phyloP scores from a whole-genome alignment of 2,797 vertebrate species.

The Acrossocheilus wenchowensis region DNA sequence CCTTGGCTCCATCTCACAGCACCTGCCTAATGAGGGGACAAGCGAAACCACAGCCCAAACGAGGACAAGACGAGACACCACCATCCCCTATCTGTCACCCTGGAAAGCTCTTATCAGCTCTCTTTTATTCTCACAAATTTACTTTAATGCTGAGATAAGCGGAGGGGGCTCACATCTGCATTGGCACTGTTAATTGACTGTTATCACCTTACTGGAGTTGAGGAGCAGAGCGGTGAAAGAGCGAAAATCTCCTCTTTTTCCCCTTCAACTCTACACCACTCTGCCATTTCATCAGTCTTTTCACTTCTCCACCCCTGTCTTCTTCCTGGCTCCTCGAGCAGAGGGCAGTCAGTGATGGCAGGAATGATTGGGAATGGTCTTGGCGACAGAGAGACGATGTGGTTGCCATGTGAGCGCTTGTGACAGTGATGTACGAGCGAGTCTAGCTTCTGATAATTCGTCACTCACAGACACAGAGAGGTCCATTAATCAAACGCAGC shows the following conservation, averaged over 20 bases:
- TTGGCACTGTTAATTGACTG: conserved; percentile 43
- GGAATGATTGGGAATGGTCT: conserved; percentile 55
- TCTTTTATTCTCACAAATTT: conserved; percentile 60
- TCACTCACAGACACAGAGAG: conserved; percentile 77
- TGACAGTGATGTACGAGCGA: conserved; percentile 80
- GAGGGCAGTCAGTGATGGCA: conserved; percentile 70
- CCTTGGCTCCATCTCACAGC: conserved; percentile 51
- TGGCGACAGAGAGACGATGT: conserved; percentile 59
- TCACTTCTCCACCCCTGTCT: conserved; percentile 31
- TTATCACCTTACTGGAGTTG: conserved; percentile 22
- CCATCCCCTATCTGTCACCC: conserved; percentile 57
- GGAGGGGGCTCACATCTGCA: conserved; percentile 23
- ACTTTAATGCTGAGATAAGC: conserved; percentile 60
- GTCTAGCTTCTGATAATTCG: conserved; percentile 77
- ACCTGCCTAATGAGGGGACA: conserved; percentile 69
- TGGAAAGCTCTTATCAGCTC: conserved; percentile 59
- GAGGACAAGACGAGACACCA: conserved; percentile 3
- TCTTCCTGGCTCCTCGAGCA: conserved; percentile 5
- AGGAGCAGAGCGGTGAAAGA: background rate
- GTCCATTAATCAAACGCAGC: conserved; percentile 80
- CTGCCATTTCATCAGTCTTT: conserved; percentile 39
- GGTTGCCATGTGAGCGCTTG: conserved; percentile 60
- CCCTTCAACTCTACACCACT: background rate
- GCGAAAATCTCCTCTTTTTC: background rate
- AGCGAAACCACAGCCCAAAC: conserved; percentile 55